These are phyloP conservation scores for Chiroxiphia lanceolata DNA, from an alignment of 2,797 vertebrate genomes.

Conservation along the genomic window DNA sequence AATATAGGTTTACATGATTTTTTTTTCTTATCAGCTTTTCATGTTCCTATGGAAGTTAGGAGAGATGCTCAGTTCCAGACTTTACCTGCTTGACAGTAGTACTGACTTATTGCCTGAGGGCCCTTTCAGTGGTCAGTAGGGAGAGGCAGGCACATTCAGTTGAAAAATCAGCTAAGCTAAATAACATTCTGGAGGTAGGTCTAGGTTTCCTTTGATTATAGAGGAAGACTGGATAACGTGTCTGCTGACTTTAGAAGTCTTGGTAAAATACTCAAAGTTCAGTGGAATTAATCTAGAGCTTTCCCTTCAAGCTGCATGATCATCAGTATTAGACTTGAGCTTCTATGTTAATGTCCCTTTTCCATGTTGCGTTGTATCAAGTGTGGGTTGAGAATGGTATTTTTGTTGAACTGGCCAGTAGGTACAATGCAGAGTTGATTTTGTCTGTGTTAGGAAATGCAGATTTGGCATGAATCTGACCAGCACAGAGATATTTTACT, in stretches of 20 bases:
- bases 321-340: neutral
- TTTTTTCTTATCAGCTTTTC: neutral
- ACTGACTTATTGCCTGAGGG: neutral
- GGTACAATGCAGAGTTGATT: neutral
- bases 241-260: neutral
- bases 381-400: neutral
- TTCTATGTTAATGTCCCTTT: neutral
- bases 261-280: neutral
- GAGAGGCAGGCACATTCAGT: neutral
- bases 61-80: neutral
- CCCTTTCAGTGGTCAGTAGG: neutral
- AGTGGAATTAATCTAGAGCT: neutral
- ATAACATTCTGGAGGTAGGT: neutral
- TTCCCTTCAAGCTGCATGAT: neutral
- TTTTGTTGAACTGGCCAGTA: neutral
- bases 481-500: neutral
- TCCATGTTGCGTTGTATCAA: neutral
- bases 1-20: fast-evolving
- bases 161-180: neutral
- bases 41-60: fast-evolving
- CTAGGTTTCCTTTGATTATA: neutral
- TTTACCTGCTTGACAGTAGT: neutral
- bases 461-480: neutral
- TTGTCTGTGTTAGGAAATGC: neutral
- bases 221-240: neutral